Conservation (phyloP, 1,140 invertebrate species). For the Holcopasites calliopsidis region DNA sequence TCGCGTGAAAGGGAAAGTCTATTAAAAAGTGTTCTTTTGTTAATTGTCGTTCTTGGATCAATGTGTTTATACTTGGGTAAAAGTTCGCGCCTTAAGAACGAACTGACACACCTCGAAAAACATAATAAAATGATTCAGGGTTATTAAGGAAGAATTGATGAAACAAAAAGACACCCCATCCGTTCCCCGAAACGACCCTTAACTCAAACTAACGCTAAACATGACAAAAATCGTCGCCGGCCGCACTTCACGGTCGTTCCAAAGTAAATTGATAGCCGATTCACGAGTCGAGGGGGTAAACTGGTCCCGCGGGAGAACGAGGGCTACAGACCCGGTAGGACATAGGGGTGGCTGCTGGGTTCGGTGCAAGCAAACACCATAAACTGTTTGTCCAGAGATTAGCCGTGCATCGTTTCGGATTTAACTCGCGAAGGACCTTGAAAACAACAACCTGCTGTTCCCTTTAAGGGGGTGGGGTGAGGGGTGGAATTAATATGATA, state of each 20-base stretch:
- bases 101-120: no score
- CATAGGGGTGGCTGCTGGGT: not conserved
- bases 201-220: no score
- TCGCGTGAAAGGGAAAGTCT: no score
- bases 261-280: constrained; percentile 78
- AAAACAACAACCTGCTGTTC: constrained; percentile 53
- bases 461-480: not conserved
- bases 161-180: no score
- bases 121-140: no score
- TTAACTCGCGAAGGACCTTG: constrained; percentile 58
- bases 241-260: constrained; percentile 64
- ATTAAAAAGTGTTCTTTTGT: no score
- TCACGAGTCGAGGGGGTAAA: constrained; percentile 71
- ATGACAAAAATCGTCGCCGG: constrained; percentile 9
- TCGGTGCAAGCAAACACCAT: constrained; percentile 72
- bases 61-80: no score
- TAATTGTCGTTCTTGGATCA: no score
- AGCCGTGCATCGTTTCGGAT: constrained; percentile 64
- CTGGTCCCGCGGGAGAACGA: constrained; percentile 72
- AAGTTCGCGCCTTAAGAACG: no score
- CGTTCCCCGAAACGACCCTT: no score
- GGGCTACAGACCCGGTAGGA: constrained; percentile 43
- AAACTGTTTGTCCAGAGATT: constrained; percentile 77
- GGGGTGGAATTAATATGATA: constrained; percentile 35
- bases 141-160: no score